Evolutionary conservation across 2,113 vertebrate species (phyloP).

Genomic region (Crotalus tigris): DNA sequence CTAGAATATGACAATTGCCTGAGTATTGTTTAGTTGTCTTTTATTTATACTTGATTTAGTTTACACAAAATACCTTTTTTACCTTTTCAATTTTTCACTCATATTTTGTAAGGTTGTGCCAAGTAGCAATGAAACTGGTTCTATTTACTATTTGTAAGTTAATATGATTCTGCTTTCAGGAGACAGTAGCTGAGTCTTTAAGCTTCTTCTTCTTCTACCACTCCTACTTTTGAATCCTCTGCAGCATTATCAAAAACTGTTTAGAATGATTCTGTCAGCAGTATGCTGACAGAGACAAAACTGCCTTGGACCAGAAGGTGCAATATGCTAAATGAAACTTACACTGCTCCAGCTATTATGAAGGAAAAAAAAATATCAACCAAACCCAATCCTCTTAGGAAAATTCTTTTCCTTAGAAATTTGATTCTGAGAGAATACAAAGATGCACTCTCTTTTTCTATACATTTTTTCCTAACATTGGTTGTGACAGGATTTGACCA

Average conservation of each 20-base stretch:
- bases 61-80: background rate
- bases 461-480: background rate
- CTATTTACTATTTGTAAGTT: background rate
- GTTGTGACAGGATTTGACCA: background rate
- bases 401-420: background rate
- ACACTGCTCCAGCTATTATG: background rate
- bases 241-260: background rate
- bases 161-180: background rate
- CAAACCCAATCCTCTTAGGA: background rate
- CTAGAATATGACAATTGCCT: background rate
- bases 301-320: background rate
- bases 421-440: background rate
- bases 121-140: background rate
- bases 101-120: background rate
- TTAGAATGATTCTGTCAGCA: background rate
- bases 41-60: background rate
- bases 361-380: background rate
- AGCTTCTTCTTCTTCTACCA: background rate
- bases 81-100: background rate
- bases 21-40: background rate
- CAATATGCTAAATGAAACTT: constrained; percentile 7
- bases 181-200: background rate
- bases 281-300: constrained; percentile 3
- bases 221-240: background rate
- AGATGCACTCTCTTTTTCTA: background rate